Percentiles rank a stretch among this genome's conserved stretches.
These are phyloP conservation scores for Agelaius tricolor DNA, from an alignment of 2,113 vertebrate genomes.

Conservation along the genomic window DNA sequence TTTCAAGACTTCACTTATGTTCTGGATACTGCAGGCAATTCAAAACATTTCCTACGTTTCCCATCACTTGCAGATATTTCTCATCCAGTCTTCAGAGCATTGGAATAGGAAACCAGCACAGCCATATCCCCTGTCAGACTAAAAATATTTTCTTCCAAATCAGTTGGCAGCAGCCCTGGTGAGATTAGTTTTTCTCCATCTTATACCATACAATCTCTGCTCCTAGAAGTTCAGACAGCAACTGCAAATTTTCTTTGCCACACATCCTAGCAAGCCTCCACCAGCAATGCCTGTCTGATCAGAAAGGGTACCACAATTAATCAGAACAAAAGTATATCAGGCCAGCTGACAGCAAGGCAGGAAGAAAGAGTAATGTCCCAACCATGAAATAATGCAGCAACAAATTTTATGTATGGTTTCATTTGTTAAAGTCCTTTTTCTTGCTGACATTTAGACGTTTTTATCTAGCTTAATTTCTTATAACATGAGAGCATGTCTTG, in stretches of 20 bases:
- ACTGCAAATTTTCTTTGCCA: not conserved
- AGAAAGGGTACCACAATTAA: constrained; percentile 1
- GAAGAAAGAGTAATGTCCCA: constrained; percentile 9
- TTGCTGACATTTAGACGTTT: constrained; percentile 15
- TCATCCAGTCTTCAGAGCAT: not conserved
- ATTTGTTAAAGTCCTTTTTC: not conserved
- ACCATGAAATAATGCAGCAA: not conserved
- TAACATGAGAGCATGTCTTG: not conserved
- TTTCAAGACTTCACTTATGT: not conserved
- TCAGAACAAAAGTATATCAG: not conserved
- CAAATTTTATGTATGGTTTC: not conserved
- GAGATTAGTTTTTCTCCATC: not conserved
- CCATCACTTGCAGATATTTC: not conserved
- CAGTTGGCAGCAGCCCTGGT: not conserved
- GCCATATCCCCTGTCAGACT: not conserved
- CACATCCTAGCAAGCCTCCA: not conserved
- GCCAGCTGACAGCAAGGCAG: not conserved
- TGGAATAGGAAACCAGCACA: not conserved
- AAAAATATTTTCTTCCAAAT: not conserved
- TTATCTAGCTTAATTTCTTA: constrained; percentile 2
- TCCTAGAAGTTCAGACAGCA: not conserved
- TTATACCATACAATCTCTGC: not conserved
- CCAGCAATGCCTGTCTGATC: not conserved
- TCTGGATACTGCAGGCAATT: not conserved
- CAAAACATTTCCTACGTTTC: not conserved